A percentile compares a stretch with the other conserved stretches of the same genome.
Evolutionary conservation across 2,113 vertebrate species (phyloP).

Genomic region (Cottus gobio): DNA sequence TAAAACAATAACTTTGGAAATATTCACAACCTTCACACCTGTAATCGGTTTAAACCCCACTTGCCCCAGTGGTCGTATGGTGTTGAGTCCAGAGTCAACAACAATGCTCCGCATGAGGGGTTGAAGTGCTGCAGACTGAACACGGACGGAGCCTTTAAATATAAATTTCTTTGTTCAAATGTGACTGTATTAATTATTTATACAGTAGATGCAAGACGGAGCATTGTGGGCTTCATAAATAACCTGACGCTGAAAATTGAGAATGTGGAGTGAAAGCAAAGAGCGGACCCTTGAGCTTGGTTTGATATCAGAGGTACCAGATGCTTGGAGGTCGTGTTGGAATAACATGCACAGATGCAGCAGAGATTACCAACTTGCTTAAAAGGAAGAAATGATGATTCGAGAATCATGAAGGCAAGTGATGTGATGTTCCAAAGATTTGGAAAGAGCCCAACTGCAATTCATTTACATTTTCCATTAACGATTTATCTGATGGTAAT

Average conservation of each 20-base stretch:
- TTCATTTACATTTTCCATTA: not conserved
- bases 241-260: slow-evolving; percentile 54
- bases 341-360: slow-evolving; percentile 6
- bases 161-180: slow-evolving; percentile 80
- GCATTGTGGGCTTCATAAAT: slow-evolving; percentile 72
- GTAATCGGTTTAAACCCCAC: slow-evolving; percentile 40
- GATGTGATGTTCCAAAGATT: not conserved
- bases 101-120: slow-evolving; percentile 48
- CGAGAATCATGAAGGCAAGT: not conserved
- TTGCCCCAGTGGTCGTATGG: slow-evolving; percentile 29
- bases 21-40: slow-evolving; percentile 17
- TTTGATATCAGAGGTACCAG: slow-evolving; percentile 30
- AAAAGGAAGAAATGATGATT: not conserved
- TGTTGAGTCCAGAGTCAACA: slow-evolving; percentile 37
- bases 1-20: slow-evolving; percentile 34
- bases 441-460: not conserved
- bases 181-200: slow-evolving; percentile 72
- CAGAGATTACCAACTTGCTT: slow-evolving; percentile 3
- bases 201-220: slow-evolving; percentile 59
- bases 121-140: slow-evolving; percentile 62
- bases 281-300: slow-evolving; percentile 34
- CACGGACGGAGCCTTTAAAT: slow-evolving; percentile 71
- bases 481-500: not conserved
- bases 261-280: slow-evolving; percentile 38
- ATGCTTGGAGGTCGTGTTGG: slow-evolving; percentile 22